These are phyloP conservation scores for Caenorhabditis auriculariae DNA, from an alignment of 2,888 invertebrate species.

Conservation along the genomic window DNA sequence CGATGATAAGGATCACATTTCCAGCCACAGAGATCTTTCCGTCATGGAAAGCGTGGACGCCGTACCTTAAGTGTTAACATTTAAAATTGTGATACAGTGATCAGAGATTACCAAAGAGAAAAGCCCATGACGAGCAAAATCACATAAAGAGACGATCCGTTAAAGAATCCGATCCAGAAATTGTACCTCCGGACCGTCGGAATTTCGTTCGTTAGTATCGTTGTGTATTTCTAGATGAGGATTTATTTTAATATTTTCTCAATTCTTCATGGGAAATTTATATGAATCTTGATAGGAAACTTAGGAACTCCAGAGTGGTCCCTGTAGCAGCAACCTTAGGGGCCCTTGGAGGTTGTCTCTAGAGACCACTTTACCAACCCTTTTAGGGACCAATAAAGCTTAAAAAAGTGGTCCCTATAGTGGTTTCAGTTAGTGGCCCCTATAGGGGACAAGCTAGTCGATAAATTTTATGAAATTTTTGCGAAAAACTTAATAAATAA, in stretches of 20 bases:
- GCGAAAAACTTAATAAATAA: too few species aligned
- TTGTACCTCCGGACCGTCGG: constrained; percentile 6
- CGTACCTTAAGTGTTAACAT: constrained; percentile 20
- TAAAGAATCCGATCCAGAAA: constrained; percentile 45
- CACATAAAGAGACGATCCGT: constrained; percentile 32
- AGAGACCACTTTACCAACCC: too few species aligned
- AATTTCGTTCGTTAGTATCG: background rate
- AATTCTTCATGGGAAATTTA: background rate
- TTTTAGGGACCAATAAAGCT: too few species aligned
- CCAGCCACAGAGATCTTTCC: constrained; percentile 32
- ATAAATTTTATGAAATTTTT: too few species aligned
- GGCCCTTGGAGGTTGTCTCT: background rate
- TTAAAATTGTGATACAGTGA: background rate
- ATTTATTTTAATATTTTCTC: background rate
- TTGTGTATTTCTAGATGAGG: constrained; percentile 4
- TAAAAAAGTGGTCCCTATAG: too few species aligned
- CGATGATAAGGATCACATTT: constrained; percentile 38
- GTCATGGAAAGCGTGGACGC: constrained; percentile 26
- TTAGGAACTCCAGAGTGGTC: too few species aligned
- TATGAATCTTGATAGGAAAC: background rate
- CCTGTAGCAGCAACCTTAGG: too few species aligned
- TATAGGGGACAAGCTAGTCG: too few species aligned
- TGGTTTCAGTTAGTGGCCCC: too few species aligned
- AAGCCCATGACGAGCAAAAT: constrained; percentile 38
- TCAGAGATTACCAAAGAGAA: constrained; percentile 28